phyloP scores from a whole-genome alignment of 2,797 vertebrate species.

The Pseudochirops corinnae region DNA sequence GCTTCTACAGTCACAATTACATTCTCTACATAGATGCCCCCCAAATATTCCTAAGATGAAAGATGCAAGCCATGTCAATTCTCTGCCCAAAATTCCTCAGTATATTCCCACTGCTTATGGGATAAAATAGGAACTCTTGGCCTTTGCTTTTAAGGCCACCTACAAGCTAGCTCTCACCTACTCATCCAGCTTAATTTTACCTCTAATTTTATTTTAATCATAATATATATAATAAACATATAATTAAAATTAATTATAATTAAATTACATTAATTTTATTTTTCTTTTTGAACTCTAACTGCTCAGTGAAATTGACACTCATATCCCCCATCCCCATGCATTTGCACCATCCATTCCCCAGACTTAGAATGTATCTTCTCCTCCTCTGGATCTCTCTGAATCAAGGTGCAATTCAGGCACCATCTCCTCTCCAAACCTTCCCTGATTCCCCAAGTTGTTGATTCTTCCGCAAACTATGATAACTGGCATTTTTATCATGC shows the following conservation, averaged over 20 bases:
- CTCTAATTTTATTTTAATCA: neutral
- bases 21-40: neutral
- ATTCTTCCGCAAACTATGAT: neutral
- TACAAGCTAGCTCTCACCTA: neutral
- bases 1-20: neutral
- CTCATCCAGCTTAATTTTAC: neutral
- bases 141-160: neutral
- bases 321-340: neutral
- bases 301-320: neutral
- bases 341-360: neutral
- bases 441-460: neutral
- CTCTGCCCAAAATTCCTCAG: neutral
- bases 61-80: neutral
- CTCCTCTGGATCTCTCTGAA: neutral
- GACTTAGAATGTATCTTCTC: neutral
- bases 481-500: neutral
- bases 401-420: neutral
- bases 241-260: too few relatives aligned
- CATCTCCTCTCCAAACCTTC: neutral
- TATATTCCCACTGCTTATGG: neutral
- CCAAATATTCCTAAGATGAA: neutral
- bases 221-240: too few relatives aligned
- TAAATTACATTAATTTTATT: neutral
- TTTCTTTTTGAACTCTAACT: neutral
- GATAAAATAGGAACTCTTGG: neutral